Percentiles rank a stretch among this genome's conserved stretches.
Evolutionary conservation across 2,888 invertebrate species (phyloP).

Genomic region (Drosophila longiperda): DNA sequence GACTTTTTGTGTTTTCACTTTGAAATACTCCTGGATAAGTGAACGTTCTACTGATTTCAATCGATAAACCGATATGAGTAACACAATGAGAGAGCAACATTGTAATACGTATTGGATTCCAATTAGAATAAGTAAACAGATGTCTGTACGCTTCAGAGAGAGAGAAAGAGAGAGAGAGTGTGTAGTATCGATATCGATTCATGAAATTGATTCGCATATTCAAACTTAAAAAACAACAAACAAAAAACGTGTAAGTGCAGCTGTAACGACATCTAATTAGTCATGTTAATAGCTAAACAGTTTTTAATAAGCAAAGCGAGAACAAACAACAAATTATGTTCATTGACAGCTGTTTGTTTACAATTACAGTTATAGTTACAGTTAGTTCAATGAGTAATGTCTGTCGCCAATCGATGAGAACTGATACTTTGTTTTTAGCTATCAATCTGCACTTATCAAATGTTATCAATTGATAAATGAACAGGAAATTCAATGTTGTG

Average conservation of each 20-base stretch:
- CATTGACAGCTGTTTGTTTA: conserved; percentile 43
- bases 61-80: neutral
- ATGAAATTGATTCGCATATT: conserved; percentile 43
- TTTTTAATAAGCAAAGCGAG: conserved; percentile 3
- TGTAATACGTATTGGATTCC: conserved; percentile 3
- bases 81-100: neutral
- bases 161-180: neutral
- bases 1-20: neutral
- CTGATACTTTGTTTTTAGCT: neutral
- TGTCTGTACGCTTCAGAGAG: neutral
- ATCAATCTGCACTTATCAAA: conserved; percentile 23
- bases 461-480: conserved; percentile 31
- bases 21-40: neutral
- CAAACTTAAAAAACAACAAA: conserved; percentile 10
- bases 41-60: neutral
- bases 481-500: neutral
- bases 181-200: conserved; percentile 32
- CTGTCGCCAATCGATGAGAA: conserved; percentile 46
- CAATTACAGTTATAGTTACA: conserved; percentile 33
- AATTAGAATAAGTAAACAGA: neutral
- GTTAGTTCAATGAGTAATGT: conserved; percentile 9
- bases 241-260: conserved; percentile 8
- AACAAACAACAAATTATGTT: conserved; percentile 8
- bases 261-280: conserved; percentile 31
- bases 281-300: conserved; percentile 28